Evolutionary conservation across 2,888 invertebrate genomes (phyloP), one percentile per base, ranked within the genome.

Genomic region (Tenthredo mesomela): DNA sequence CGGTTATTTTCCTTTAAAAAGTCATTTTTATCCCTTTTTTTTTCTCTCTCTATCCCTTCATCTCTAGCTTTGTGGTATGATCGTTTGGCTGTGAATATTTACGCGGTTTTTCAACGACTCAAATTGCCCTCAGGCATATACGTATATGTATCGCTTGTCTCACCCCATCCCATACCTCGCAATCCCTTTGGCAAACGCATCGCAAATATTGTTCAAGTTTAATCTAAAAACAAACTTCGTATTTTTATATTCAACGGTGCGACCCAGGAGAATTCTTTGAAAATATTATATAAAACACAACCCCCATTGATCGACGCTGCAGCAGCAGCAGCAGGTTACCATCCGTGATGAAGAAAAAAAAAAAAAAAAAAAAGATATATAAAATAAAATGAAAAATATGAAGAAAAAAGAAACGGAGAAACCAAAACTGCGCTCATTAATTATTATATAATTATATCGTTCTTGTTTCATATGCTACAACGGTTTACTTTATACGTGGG

Each of bases 91-190:
- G 50, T 77, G 77, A 77, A 77, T 77, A 77, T 77, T 77, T 77
- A 50, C 77, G 43, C 71, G n/a, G 9, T 73, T 73, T 54, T 77
- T 25, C 77, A 77, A 4, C 77, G 6, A 77, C 77, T 77, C 77
- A 18, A 77, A 77, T 50, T 54, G 33, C 77, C 77, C 77, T 33
- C 29, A 7, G 50, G 77, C 77, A 21, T n/a, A n/a, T n/a, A n/a
- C n/a, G n/a, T n/a, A n/a, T n/a, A n/a, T 77, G 18, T 33, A 77
- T 77, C 77, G 77, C 77, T 54, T 77, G 77, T 77, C 77, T 77
- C 77, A 10, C 40, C 21, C 21, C 43, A 12, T 21, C 1, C 37
- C 70, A 40, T 33, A 67, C 15, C n/a, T 7, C n/a, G 1, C 29
- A 18, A 29, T 50, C 25, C 29, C 40, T n/a, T 54, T 29, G 25